phyloP scores from a whole-genome alignment of 2,797 vertebrate genomes.

The Astyanax mexicanus region DNA sequence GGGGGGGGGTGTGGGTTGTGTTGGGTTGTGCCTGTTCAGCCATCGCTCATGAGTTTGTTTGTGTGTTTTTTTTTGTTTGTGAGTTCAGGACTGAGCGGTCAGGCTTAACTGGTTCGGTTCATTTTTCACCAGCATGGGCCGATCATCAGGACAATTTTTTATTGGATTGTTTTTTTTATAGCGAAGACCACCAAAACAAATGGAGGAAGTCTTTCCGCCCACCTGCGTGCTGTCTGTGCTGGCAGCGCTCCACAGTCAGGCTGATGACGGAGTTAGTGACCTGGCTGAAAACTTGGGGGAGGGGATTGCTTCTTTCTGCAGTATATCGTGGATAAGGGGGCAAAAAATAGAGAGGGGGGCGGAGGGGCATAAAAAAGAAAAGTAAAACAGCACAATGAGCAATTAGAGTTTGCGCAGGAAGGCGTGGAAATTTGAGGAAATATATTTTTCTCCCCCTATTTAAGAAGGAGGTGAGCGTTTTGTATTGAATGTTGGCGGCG shows the following conservation, averaged over 20 bases:
- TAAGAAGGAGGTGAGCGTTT: slow-evolving; percentile 30
- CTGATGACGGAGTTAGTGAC: neutral
- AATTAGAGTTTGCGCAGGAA: neutral
- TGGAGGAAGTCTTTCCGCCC: neutral
- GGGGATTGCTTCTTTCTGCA: neutral
- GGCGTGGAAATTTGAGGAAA: slow-evolving; percentile 20
- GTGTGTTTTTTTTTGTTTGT: neutral
- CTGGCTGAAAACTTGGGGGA: slow-evolving; percentile 3
- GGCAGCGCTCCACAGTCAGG: neutral
- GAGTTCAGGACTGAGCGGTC: neutral
- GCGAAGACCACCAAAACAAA: slow-evolving; percentile 6
- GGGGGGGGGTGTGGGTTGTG: too few relatives aligned
- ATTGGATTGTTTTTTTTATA: neutral
- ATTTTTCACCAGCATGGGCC: neutral
- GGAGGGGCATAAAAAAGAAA: neutral
- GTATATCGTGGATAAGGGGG: neutral
- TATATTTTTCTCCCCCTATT: slow-evolving; percentile 12
- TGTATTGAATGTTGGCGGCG: slow-evolving; percentile 48
- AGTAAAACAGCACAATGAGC: neutral
- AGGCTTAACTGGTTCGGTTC: neutral
- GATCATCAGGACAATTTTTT: neutral
- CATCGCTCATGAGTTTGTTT: neutral
- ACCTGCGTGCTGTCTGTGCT: neutral
- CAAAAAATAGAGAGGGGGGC: neutral
- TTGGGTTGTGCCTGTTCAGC: neutral